Percentiles rank a stretch among this genome's conserved stretches.
These are phyloP conservation scores for Pontoporia blainvillei DNA, from an alignment of 2,113 vertebrate species.

Conservation along the genomic window DNA sequence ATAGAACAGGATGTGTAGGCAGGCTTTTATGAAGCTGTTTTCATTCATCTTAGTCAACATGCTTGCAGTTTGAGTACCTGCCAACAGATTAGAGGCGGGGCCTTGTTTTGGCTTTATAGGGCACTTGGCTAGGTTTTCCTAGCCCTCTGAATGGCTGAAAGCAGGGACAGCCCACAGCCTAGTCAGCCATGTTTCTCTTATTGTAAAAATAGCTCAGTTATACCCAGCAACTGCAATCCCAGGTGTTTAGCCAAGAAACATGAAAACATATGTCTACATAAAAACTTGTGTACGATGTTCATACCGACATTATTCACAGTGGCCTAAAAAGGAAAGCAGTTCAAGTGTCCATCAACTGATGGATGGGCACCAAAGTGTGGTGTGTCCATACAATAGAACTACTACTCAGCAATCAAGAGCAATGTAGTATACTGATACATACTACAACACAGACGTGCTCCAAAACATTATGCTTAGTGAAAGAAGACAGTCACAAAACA, in stretches of 20 bases:
- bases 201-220: constrained; percentile 24
- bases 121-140: background rate
- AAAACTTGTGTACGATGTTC: background rate
- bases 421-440: background rate
- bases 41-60: background rate
- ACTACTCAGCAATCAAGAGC: background rate
- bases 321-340: background rate
- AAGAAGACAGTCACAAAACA: background rate
- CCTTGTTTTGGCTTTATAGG: background rate
- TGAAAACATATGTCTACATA: background rate
- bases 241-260: constrained; percentile 24
- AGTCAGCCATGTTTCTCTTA: background rate
- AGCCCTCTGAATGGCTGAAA: background rate
- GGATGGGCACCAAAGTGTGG: background rate
- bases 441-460: background rate
- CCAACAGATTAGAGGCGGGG: background rate
- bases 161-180: background rate
- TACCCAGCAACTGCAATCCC: background rate
- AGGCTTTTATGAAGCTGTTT: constrained; percentile 4
- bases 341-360: background rate
- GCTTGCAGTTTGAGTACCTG: constrained; percentile 12
- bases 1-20: background rate
- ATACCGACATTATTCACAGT: background rate
- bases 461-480: background rate
- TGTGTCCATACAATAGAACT: background rate